Evolutionary conservation across 2,797 vertebrate genomes (phyloP), one percentile per base, ranked within the genome.

Genomic region (Periophthalmus magnuspinnatus): DNA sequence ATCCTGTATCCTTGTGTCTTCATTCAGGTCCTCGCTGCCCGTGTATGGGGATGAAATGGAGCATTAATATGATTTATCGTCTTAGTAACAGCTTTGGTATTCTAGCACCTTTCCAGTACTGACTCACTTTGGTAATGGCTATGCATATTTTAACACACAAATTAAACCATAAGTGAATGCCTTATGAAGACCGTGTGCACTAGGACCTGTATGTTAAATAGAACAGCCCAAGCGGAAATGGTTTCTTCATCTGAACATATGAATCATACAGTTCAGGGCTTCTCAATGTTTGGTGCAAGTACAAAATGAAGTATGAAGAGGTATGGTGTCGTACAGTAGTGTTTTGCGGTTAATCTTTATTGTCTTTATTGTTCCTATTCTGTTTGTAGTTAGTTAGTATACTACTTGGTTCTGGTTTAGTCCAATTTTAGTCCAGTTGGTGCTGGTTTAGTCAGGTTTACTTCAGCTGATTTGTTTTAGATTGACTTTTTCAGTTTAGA

Each of bases 61-160:
- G 36, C 57, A 57, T 10, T 54, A 52, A 28, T 16, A 4, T 80
- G 74, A 87, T 84, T 74, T 79, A 81, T 76, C 66, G 36, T 9
- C 33, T 38, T 19, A 56, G 66, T 17, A 57, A 57, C 21, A 64
- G 45, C 57, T 66, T 48, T 45, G n/a, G 55, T 22, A 16, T 70
- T 61, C 69, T 62, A 32, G 13, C 7, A 45, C 52, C 47, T n/a
- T 34, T 24, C 48, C 19, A 58, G 32, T 34, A 34, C 69, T 68
- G 47, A 38, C 50, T 34, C 68, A 69, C 59, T 41, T 72, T 66
- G 62, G 65, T 78, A 74, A 82, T 80, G 72, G 52, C 60, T 70
- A 21, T 68, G 32, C 72, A 79, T 78, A 21, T 81, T 79, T 69
- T 64, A 70, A 61, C 2, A 24, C 41, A 70, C 52, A 69, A 67